Percentiles rank a stretch among this genome's conserved stretches.
Evolutionary conservation across 2,888 invertebrate genomes (phyloP).

Genomic region (Latrodectus elegans): DNA sequence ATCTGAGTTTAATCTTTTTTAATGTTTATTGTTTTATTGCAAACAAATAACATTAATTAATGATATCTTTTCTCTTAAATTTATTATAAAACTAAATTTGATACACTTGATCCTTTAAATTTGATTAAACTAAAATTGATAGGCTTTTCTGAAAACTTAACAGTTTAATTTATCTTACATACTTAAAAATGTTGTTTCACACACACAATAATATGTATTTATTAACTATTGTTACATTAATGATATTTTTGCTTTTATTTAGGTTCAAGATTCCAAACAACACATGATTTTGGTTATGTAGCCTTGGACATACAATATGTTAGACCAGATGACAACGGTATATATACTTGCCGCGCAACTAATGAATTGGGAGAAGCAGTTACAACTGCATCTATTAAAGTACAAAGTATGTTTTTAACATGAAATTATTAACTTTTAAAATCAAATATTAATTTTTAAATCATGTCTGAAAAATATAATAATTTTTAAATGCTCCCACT

Average conservation of each 20-base stretch:
- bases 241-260: not conserved
- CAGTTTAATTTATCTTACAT: not conserved
- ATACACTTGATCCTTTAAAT: not conserved
- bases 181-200: not conserved
- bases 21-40: too few relatives aligned
- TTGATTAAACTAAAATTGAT: not conserved
- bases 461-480: too few relatives aligned
- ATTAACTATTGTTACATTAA: not conserved
- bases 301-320: slow-evolving; percentile 94
- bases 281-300: slow-evolving; percentile 96
- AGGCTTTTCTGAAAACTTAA: not conserved
- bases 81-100: not conserved
- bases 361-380: slow-evolving; percentile 89
- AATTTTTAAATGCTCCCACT: too few relatives aligned
- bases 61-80: not conserved
- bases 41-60: too few relatives aligned
- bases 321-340: slow-evolving; percentile 90
- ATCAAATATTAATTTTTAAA: too few relatives aligned
- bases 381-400: slow-evolving; percentile 72
- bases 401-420: slow-evolving; percentile 69
- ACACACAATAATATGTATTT: not conserved
- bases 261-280: slow-evolving; percentile 91
- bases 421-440: too few relatives aligned
- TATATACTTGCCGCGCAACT: slow-evolving; percentile 93
- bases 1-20: too few relatives aligned